phyloP scores from a whole-genome alignment of 2,113 vertebrate species.

The Ahaetulla prasina region DNA sequence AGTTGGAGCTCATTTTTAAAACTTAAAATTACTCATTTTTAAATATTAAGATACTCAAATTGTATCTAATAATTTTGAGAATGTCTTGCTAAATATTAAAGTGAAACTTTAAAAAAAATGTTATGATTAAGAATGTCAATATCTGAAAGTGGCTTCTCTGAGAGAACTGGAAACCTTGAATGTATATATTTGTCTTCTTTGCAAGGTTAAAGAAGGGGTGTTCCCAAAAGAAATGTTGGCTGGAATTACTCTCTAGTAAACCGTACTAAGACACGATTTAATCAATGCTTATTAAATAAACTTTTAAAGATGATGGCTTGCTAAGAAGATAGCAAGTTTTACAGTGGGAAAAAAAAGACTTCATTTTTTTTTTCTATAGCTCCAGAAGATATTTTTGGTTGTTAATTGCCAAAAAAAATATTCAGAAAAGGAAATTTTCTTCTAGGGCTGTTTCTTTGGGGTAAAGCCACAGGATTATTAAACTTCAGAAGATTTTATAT shows the following conservation, averaged over 20 bases:
- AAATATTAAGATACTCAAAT: neutral
- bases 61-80: neutral
- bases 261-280: neutral
- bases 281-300: neutral
- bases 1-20: neutral
- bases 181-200: neutral
- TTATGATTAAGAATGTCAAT: neutral
- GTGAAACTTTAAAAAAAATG: neutral
- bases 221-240: neutral
- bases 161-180: neutral
- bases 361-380: neutral
- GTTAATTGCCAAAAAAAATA: neutral
- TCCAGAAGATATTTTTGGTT: neutral
- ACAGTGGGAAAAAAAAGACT: neutral
- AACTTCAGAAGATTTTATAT: neutral
- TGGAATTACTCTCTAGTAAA: neutral
- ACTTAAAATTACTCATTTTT: neutral
- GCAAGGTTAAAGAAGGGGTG: neutral
- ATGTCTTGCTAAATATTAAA: neutral
- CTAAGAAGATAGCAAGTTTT: neutral
- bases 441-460: neutral
- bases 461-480: neutral
- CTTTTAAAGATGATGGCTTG: neutral
- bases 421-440: neutral
- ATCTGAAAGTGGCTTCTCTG: neutral